Evolutionary conservation across 2,888 invertebrate genomes (phyloP).

Genomic region (Tanypteryx hageni): DNA sequence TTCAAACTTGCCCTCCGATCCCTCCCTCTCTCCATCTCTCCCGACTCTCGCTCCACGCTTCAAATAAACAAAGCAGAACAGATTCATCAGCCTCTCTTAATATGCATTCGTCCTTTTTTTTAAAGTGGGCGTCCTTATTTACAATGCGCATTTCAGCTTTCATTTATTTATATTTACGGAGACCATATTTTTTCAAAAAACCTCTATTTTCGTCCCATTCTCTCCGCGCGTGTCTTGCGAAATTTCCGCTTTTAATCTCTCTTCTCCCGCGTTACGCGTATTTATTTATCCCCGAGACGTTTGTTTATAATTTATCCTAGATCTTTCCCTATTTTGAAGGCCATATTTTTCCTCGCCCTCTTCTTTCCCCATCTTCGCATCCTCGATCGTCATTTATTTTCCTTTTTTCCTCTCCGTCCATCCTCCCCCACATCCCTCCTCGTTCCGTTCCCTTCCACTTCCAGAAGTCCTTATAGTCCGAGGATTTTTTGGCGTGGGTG

Average conservation of each 20-base stretch:
- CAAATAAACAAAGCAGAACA: slow-evolving; percentile 51
- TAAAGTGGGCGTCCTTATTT: not conserved
- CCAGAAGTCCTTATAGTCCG: slow-evolving; percentile 10
- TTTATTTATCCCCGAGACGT: no score
- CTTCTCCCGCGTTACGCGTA: no score
- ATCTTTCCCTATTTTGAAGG: no score
- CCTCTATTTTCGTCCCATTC: no score
- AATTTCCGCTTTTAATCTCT: no score
- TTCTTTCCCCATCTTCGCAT: not conserved
- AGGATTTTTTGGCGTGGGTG: slow-evolving; percentile 32
- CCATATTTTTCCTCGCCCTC: not conserved
- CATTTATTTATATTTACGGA: no score
- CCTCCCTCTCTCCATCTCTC: slow-evolving; percentile 71
- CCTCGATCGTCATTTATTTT: not conserved
- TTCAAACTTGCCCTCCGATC: slow-evolving; percentile 70
- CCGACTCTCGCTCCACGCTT: not conserved
- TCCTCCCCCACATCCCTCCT: not conserved
- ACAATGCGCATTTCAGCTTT: not conserved
- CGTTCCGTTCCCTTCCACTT: not conserved
- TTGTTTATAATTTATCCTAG: no score
- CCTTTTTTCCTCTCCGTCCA: not conserved
- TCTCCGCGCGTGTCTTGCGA: no score
- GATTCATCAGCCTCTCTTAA: slow-evolving; percentile 50
- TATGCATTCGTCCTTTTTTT: slow-evolving; percentile 8
- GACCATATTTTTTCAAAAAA: no score